These are phyloP conservation scores for Mycetomoellerius zeteki DNA, from an alignment of 1,140 invertebrate genomes.

Conservation along the genomic window DNA sequence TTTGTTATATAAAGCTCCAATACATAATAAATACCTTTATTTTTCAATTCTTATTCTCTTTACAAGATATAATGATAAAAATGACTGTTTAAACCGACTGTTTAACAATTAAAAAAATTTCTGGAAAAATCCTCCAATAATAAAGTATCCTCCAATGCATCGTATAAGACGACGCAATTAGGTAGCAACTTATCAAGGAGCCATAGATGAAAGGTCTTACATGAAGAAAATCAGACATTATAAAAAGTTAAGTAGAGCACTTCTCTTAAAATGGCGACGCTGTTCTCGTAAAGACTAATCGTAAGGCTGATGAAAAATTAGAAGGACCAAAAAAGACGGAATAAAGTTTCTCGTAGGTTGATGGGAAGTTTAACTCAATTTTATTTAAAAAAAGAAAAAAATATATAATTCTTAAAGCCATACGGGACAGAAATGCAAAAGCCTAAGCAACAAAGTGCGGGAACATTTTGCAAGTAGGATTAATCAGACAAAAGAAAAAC, in stretches of 20 bases:
- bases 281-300: conserved; percentile 44
- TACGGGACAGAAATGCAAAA: conserved; percentile 18
- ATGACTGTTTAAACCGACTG: background rate
- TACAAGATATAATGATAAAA: background rate
- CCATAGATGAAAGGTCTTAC: conserved; percentile 13
- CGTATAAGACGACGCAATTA: conserved; percentile 30
- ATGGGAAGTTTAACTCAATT: conserved; percentile 38
- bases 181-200: conserved; percentile 9
- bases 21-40: background rate
- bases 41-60: background rate
- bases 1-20: background rate
- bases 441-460: conserved; percentile 33
- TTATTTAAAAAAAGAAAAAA: conserved; percentile 19
- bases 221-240: background rate
- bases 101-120: conserved; percentile 12
- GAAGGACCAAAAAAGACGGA: conserved; percentile 5
- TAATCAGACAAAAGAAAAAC: conserved; percentile 47
- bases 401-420: conserved; percentile 7
- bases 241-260: conserved; percentile 39
- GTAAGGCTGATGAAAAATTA: conserved; percentile 49
- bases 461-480: conserved; percentile 51
- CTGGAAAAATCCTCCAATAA: background rate
- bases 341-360: conserved; percentile 46
- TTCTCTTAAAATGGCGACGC: conserved; percentile 32
- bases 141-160: conserved; percentile 39